phyloP scores from a whole-genome alignment of 2,113 vertebrate species.

The Atherinomorus stipes region DNA sequence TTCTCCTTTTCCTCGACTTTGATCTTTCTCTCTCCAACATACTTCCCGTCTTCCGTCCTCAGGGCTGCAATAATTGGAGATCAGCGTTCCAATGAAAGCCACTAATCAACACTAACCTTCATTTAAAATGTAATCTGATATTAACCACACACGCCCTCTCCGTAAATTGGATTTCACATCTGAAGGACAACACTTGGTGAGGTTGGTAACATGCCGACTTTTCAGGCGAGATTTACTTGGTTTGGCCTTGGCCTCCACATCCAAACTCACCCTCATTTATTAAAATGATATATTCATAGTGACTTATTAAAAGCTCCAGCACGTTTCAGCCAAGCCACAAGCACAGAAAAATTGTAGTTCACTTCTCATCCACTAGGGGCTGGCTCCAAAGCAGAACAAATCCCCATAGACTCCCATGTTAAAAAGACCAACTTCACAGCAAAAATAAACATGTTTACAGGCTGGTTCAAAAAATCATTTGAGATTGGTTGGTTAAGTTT shows the following conservation, averaged over 20 bases:
- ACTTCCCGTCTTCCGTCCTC: conserved; percentile 25
- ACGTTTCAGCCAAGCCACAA: no score
- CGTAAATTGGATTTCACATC: conserved; percentile 72
- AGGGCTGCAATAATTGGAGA: conserved; percentile 63
- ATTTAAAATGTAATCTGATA: conserved; percentile 78
- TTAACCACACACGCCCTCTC: conserved; percentile 64
- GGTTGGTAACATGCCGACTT: conserved; percentile 10
- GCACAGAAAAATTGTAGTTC: no score
- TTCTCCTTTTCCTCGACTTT: conserved; percentile 53
- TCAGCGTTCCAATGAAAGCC: conserved; percentile 72
- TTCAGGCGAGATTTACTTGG: conserved; percentile 34
- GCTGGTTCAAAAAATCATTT: no score
- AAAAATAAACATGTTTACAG: no score
- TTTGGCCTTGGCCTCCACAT: conserved; percentile 6
- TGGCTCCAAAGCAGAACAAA: no score
- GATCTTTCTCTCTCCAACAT: conserved; percentile 36
- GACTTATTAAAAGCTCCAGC: no score
- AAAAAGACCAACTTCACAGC: no score
- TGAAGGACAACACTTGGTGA: conserved; percentile 61
- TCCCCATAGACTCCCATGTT: no score
- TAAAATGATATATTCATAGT: no score
- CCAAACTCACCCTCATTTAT: conserved; percentile 31
- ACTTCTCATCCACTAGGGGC: no score
- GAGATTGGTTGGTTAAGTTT: no score
- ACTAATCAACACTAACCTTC: conserved; percentile 76